Conservation (phyloP, 2,113 vertebrate species). For the Leptosomus discolor region DNA sequence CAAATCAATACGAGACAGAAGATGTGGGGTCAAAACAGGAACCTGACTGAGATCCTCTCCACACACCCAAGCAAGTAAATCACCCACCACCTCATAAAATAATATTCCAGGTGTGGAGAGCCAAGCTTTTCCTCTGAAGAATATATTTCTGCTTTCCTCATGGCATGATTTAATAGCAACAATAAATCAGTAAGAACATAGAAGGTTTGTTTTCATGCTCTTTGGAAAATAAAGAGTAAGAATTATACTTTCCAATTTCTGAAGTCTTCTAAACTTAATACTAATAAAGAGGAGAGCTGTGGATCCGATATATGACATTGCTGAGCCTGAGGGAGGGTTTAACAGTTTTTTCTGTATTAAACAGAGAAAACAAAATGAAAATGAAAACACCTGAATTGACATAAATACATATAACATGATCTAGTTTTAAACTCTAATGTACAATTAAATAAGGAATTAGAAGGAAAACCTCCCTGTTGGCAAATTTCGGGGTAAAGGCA, state of each 20-base stretch:
- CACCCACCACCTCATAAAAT: not conserved
- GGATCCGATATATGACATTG: not conserved
- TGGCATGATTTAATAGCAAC: slow-evolving; percentile 3
- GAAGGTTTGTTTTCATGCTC: not conserved
- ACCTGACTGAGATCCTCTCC: not conserved
- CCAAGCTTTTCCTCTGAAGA: not conserved
- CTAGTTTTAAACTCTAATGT: not conserved
- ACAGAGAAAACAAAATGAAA: not conserved
- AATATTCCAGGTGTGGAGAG: not conserved
- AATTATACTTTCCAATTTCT: not conserved
- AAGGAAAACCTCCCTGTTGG: not conserved
- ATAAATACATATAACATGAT: not conserved
- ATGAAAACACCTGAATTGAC: not conserved
- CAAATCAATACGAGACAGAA: not conserved
- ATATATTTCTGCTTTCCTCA: not conserved
- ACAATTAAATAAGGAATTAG: not conserved
- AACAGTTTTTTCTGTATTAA: not conserved
- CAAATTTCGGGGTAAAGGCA: not conserved
- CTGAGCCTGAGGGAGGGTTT: not conserved
- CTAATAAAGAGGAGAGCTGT: not conserved
- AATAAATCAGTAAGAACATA: not conserved
- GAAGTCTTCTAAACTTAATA: not conserved
- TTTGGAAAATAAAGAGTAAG: not conserved
- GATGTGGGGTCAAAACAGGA: not conserved
- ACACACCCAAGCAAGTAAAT: not conserved